A percentile compares a stretch with the other conserved stretches of the same genome.
Evolutionary conservation across 2,113 vertebrate species (phyloP).

Genomic region (Psilopsiagon aymara): DNA sequence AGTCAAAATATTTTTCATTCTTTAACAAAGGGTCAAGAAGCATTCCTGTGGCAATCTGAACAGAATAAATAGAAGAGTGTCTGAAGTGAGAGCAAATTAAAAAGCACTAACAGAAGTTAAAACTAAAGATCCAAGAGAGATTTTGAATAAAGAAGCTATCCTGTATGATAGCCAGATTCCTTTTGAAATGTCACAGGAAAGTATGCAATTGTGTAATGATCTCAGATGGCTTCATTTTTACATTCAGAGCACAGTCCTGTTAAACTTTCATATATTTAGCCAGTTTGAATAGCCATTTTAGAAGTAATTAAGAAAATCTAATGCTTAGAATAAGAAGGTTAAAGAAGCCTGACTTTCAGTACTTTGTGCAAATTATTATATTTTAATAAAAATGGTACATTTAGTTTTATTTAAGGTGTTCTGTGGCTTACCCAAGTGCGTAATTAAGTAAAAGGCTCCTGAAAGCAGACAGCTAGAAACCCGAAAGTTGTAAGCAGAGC

Average conservation of each 20-base stretch:
- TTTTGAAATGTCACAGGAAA: neutral
- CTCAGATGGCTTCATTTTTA: neutral
- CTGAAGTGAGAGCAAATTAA: neutral
- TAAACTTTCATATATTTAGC: neutral
- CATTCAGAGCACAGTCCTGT: neutral
- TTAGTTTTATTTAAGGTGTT: constrained; percentile 24
- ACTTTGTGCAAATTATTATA: neutral
- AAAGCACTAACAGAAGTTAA: neutral
- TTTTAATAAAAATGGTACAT: neutral
- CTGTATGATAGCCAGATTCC: neutral
- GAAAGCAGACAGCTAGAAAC: neutral
- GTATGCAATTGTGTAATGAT: neutral
- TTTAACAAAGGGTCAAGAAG: neutral
- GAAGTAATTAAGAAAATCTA: neutral
- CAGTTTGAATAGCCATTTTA: neutral
- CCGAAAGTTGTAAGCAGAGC: neutral
- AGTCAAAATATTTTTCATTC: neutral
- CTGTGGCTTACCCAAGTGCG: neutral
- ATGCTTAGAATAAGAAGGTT: constrained; percentile 3
- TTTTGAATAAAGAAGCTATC: neutral
- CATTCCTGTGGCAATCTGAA: neutral
- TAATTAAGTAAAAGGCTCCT: neutral
- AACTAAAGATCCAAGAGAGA: neutral
- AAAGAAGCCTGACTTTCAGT: constrained; percentile 14
- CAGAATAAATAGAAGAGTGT: neutral